phyloP scores from a whole-genome alignment of 2,888 invertebrate genomes.

The Brassicogethes aeneus region DNA sequence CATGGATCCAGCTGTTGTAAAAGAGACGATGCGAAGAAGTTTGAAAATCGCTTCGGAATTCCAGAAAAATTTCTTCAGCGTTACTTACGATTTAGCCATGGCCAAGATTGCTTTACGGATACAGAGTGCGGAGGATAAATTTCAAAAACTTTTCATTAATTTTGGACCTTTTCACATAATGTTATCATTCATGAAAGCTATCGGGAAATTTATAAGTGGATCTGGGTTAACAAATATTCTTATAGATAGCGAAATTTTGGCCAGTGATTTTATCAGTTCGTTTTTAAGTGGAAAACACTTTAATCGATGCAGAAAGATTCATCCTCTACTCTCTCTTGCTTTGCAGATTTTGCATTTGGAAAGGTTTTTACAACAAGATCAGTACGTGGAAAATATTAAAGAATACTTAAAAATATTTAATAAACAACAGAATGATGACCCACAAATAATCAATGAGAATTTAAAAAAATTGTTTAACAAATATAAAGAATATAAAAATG shows the following conservation, averaged over 20 bases:
- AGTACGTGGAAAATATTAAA: slow-evolving; percentile 4
- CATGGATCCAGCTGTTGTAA: slow-evolving; percentile 16
- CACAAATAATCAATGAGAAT: slow-evolving; percentile 11
- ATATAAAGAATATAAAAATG: slow-evolving; percentile 10
- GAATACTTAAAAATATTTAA: slow-evolving; percentile 8
- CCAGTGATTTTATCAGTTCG: slow-evolving; percentile 20
- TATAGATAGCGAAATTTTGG: slow-evolving; percentile 20
- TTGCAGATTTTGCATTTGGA: slow-evolving; percentile 22
- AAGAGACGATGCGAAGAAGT: slow-evolving; percentile 9
- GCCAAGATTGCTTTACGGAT: slow-evolving; percentile 14
- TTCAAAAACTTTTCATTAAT: slow-evolving; percentile 20
- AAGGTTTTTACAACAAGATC: slow-evolving; percentile 14
- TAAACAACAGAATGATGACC: slow-evolving; percentile 9
- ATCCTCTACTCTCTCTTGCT: slow-evolving; percentile 18
- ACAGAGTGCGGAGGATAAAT: slow-evolving; percentile 8
- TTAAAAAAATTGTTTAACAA: slow-evolving; percentile 8
- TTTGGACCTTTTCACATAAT: slow-evolving; percentile 24
- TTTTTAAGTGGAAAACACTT: slow-evolving; percentile 22
- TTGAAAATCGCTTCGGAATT: slow-evolving; percentile 8
- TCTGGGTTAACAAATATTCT: slow-evolving; percentile 19
- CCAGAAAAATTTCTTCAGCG: slow-evolving; percentile 6
- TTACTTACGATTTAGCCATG: slow-evolving; percentile 17
- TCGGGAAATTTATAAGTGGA: slow-evolving; percentile 21
- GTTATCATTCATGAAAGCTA: slow-evolving; percentile 23
- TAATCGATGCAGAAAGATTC: slow-evolving; percentile 15